Base-by-base conservation (phyloP, 2,797 vertebrate species). In the Babyrousa celebensis region DNA sequence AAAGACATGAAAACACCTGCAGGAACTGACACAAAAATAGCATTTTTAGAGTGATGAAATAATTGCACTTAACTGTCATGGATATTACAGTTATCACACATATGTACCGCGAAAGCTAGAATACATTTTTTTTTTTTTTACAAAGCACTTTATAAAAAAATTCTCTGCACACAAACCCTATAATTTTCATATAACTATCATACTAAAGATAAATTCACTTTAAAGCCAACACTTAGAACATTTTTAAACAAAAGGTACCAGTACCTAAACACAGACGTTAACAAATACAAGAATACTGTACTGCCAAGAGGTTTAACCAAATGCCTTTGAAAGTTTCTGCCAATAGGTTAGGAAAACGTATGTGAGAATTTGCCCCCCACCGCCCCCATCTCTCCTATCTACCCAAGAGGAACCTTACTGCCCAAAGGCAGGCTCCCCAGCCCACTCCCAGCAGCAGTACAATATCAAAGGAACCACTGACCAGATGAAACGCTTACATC, bases 1-100 rank as follows among this genome's bases (percentile, higher is more conserved):
- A 99, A 99, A 99, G 99, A 99, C 99, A 99, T 99, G 99, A 98
- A 99, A 99, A 99, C 99, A 99, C 99, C 99, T 99, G 99, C 99
- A 99, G 99, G 98, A 99, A 99, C 99, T 99, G 99, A 99, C 99
- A 99, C 99, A 99, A 99, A 99, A 99, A 99, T 99, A 99, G 99
- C 99, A 99, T 98, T 99, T 99, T 99, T 99, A 99, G 98, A 99
- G 99, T 99, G 99, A 99, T 99, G 99, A 99, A 99, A 99, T 99
- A 99, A 99, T 99, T 99, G 99, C 99, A 99, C 99, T 99, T 99
- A 99, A 99, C 99, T 98, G 99, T 99, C 99, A 99, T 99, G 99
- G 99, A 99, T 99, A 99, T 99, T 99, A 99, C 99, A 99, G 99
- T 99, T 99, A 99, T 99, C 99, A 99, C 99, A 99, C 99, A 99